Percentiles rank a stretch among this genome's conserved stretches.
Evolutionary conservation across 2,888 invertebrate species (phyloP).

Genomic region (Dicycla oo): DNA sequence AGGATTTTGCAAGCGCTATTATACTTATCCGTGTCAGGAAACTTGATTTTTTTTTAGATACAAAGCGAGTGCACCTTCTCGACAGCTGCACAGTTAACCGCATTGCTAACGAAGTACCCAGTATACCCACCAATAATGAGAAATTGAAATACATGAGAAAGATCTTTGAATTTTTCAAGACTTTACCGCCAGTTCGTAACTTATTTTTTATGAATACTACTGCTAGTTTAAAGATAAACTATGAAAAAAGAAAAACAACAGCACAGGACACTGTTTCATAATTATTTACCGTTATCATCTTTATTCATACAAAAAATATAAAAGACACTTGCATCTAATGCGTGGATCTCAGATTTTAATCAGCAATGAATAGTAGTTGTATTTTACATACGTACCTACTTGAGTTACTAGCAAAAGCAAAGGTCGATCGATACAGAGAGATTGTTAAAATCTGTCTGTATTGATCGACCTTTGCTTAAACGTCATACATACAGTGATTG

Average conservation of each 20-base stretch:
- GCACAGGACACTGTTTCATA: constrained; percentile 24
- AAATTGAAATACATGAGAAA: constrained; percentile 32
- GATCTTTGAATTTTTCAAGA: background rate
- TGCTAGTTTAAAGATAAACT: background rate
- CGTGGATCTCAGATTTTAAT: constrained; percentile 12
- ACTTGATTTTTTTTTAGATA: constrained; percentile 57
- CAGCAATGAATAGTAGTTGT: constrained; percentile 2
- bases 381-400: background rate
- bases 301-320: constrained; percentile 12
- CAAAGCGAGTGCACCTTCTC: constrained; percentile 50
- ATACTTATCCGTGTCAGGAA: constrained; percentile 56
- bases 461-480: constrained; percentile 27
- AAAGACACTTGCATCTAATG: background rate
- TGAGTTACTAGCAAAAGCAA: no score
- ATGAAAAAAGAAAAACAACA: constrained; percentile 14
- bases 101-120: constrained; percentile 31
- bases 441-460: constrained; percentile 1
- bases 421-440: no score
- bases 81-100: constrained; percentile 43
- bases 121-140: constrained; percentile 6
- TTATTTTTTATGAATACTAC: constrained; percentile 1
- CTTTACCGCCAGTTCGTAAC: background rate
- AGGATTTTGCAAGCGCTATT: constrained; percentile 69
- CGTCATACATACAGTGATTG: background rate
- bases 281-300: constrained; percentile 18